These are phyloP conservation scores for Drosophila melanosoma DNA, from an alignment of 2,888 invertebrate species.

Conservation along the genomic window DNA sequence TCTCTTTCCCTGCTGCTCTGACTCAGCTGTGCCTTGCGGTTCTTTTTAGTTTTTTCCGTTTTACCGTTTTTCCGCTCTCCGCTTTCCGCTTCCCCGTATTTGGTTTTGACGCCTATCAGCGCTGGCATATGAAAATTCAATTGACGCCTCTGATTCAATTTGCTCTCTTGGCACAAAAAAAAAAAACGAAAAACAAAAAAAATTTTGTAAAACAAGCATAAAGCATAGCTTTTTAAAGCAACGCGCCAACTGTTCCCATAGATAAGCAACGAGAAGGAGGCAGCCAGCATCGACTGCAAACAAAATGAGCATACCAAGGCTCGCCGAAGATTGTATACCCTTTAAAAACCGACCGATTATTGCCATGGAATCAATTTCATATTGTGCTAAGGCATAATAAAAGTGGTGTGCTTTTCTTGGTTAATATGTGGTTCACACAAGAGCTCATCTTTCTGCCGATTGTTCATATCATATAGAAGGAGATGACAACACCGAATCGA, in stretches of 20 bases:
- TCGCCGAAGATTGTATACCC: not conserved
- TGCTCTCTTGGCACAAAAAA: conserved; percentile 14
- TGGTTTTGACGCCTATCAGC: conserved; percentile 32
- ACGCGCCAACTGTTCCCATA: conserved; percentile 66
- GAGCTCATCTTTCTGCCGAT: not conserved
- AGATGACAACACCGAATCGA: not conserved
- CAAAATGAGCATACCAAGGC: not conserved
- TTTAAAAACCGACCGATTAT: not conserved
- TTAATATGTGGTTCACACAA: not conserved
- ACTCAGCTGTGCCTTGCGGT: conserved; percentile 7
- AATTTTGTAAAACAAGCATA: conserved; percentile 1
- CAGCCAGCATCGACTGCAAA: conserved; percentile 36
- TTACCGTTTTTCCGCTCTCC: too few species aligned
- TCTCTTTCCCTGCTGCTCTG: conserved; percentile 1
- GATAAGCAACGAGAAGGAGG: conserved; percentile 56
- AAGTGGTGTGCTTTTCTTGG: not conserved
- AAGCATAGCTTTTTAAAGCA: conserved; percentile 54
- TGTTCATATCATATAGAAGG: not conserved
- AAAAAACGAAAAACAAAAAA: conserved; percentile 1
- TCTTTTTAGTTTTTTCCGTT: conserved; percentile 12
- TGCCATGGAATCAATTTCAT: not conserved
- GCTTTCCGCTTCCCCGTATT: conserved; percentile 19
- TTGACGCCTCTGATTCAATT: conserved; percentile 65
- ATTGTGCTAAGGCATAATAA: not conserved
- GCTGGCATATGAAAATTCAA: conserved; percentile 70